These are phyloP conservation scores for Anguilla japonica DNA, from an alignment of 2,113 vertebrate genomes.

Conservation along the genomic window DNA sequence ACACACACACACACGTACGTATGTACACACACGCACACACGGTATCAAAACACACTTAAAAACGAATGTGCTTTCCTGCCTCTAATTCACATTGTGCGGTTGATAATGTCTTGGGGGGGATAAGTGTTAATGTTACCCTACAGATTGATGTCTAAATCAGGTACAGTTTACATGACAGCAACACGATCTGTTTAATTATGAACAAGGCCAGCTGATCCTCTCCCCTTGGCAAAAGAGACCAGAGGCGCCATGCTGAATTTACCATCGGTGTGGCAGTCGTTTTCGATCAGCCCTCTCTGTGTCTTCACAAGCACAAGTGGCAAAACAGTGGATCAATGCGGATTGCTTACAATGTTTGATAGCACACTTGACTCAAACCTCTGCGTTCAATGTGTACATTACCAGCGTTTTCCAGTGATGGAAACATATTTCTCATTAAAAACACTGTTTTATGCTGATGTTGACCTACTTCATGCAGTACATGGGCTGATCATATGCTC, in stretches of 20 bases:
- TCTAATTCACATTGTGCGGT: neutral
- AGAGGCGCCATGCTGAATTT: conserved; percentile 45
- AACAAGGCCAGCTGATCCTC: neutral
- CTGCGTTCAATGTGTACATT: too few relatives aligned
- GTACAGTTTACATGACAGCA: neutral
- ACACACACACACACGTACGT: neutral
- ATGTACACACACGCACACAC: neutral
- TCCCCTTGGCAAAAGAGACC: neutral
- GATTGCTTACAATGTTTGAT: conserved; percentile 10
- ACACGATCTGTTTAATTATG: conserved; percentile 10
- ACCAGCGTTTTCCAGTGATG: neutral
- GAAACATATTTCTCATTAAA: neutral
- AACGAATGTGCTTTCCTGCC: neutral
- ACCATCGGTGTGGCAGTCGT: conserved; percentile 46
- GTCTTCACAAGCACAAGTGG: conserved; percentile 46
- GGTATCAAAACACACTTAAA: too few relatives aligned
- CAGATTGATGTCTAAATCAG: neutral
- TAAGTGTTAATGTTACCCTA: neutral
- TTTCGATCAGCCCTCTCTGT: conserved; percentile 56
- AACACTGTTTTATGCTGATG: conserved; percentile 17
- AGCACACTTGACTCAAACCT: neutral
- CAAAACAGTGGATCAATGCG: conserved; percentile 59
- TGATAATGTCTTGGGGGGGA: neutral
- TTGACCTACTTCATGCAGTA: conserved; percentile 56
- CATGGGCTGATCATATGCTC: conserved; percentile 56